Evolutionary conservation across 2,113 vertebrate species (phyloP), one percentile per base, ranked within the genome.

Genomic region (Clinocottus analis): DNA sequence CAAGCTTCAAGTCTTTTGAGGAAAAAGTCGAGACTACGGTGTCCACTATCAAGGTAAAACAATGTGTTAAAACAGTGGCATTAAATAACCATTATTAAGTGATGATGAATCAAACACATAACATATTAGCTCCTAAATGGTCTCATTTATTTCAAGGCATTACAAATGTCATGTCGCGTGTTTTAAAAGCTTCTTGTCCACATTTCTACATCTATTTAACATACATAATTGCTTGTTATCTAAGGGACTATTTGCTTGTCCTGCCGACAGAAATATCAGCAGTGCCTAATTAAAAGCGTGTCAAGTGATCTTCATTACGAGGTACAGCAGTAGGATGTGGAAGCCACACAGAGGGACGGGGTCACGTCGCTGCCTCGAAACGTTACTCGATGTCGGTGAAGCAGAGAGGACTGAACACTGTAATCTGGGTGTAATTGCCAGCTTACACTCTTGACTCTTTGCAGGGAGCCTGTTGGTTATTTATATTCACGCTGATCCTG

Each of bases 1-100:
- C 97, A 87, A 97, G 97, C 87, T 99, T 99, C 93, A 98, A 95
- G 89, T 97, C 98, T 0, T 99, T 99, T 94, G 98, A 99, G 90
- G 98, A 99, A 88, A 98, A 97, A 92, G 96, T 99, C 88, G 98
- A 99, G 93, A 99, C 78, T 53, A 99, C 98, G 63, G 97, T 99
- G 77, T 95, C 97, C 74, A 97, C 87, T 84, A 95, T 99, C 88
- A 99, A 98, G 97, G 98, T 99, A 95, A n/a, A 93, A 72, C 8
- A 67, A 69, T 69, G 14, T 35, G n/a, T n/a, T n/a, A n/a, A n/a
- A n/a, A 41, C 9, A 21, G 14, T 33, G n/a, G 16, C 3, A 12
- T 45, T 47, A 53, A 53, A 23, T 53, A 1, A 53, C 1, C n/a
- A 53, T n/a, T 11, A 23, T 23, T 45, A 43, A 25, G 11, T 10